Evolutionary conservation across 2,888 invertebrate genomes (phyloP), one percentile per base, ranked within the genome.

Genomic region (Heliconius ethilla): DNA sequence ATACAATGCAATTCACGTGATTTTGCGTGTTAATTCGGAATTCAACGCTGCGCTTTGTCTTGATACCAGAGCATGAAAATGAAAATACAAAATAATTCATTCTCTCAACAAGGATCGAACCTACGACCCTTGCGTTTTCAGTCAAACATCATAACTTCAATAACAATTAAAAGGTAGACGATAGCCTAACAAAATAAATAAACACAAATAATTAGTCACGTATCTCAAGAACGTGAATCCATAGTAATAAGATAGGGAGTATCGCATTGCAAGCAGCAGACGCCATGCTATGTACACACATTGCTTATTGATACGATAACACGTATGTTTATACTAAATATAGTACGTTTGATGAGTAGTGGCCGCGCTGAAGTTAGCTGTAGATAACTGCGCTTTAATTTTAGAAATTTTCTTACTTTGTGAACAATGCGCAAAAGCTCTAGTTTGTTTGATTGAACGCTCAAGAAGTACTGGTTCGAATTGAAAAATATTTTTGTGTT

Each of bases 221-320:
- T 63, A 74, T 74, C 63, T 63, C 63, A 25, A 74, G 73, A 74
- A 55, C 63, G 27, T 74, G 74, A 76, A 79, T 63, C 76, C 76
- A 69, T 70, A 76, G 65, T 63, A 79, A 79, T 76, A 70, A 74
- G 79, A 76, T 76, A 79, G 70, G 74, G 45, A 29, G 51, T 79
- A 76, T 76, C 79, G 29, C 33, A 76, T 79, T 27, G 70, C 70
- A 65, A 74, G 70, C 69, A 76, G 25, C 76, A 59, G 72, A 63
- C 76, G 59, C 72, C 70, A 37, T 37, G n/a, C 15, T 59, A 25
- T 67, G 37, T 72, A 70, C 29, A 70, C 13, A 72, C 33, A 37
- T 59, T 33, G 72, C n/a, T 59, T 55, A 33, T 72, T 72, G 72
- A 72, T 72, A 72, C 40, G 69, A 69, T 69, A 45, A 69, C 15